These are phyloP conservation scores for Lepidurus couesii DNA, from an alignment of 1,140 invertebrate species.

Conservation along the genomic window DNA sequence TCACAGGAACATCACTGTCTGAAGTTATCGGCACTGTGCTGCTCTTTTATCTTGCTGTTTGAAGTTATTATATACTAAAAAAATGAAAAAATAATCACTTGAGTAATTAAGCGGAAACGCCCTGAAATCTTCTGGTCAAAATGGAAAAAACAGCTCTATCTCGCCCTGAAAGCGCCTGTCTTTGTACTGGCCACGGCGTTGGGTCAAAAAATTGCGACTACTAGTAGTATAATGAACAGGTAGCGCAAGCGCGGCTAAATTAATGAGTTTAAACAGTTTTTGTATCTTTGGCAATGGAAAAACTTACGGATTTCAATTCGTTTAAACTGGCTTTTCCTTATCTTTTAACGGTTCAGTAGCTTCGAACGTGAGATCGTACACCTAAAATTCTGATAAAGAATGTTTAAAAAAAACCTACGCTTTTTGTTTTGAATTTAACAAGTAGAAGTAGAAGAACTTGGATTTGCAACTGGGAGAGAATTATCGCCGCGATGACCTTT, in stretches of 20 bases:
- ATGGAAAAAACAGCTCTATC: neutral
- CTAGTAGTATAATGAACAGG: neutral
- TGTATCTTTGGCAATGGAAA: neutral
- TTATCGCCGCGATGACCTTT: too few species aligned
- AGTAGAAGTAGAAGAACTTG: too few species aligned
- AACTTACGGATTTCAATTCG: too few species aligned
- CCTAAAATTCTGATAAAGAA: too few species aligned
- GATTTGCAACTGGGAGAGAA: too few species aligned
- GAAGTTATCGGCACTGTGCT: neutral
- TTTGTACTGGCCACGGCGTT: neutral
- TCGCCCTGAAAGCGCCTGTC: neutral
- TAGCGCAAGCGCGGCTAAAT: neutral
- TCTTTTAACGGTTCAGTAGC: too few species aligned
- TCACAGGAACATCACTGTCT: neutral
- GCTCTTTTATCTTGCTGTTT: neutral
- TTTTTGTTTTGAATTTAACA: too few species aligned
- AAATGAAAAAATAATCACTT: neutral
- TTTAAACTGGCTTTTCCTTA: too few species aligned
- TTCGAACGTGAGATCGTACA: too few species aligned
- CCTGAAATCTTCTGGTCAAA: neutral
- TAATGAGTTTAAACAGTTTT: neutral
- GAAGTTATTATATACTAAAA: neutral
- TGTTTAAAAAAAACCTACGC: too few species aligned
- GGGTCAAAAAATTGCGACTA: neutral
- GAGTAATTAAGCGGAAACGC: constrained; percentile 19